Evolutionary conservation across 2,888 invertebrate genomes (phyloP).

Genomic region (Tryphoninae sp.): DNA sequence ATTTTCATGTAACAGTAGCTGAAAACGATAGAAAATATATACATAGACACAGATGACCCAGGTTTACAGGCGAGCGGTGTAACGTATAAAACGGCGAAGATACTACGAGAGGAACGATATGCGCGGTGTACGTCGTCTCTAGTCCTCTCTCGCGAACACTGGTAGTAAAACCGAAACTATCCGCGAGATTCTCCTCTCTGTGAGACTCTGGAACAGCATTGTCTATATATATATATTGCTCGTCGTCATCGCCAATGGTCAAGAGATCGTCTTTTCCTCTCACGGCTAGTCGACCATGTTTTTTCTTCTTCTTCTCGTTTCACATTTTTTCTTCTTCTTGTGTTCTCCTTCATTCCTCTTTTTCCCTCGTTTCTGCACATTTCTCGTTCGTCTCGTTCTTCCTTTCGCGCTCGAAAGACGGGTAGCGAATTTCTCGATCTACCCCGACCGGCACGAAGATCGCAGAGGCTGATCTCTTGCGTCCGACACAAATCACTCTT

Average conservation of each 20-base stretch:
- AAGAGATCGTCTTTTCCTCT: no score
- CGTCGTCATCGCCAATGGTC: conserved; percentile 6
- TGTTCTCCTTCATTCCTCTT: conserved; percentile 13
- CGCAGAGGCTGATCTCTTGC: conserved; percentile 33
- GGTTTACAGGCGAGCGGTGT: conserved; percentile 28
- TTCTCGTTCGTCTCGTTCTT: conserved; percentile 1
- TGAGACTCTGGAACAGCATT: conserved; percentile 10
- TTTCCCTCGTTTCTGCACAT: conserved; percentile 25
- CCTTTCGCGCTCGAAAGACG: conserved; percentile 17
- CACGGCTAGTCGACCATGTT: no score
- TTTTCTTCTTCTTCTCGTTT: conserved; percentile 25
- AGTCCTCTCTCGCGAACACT: conserved; percentile 7
- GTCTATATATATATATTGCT: conserved; percentile 5
- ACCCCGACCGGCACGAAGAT: conserved; percentile 27
- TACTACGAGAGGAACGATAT: not conserved
- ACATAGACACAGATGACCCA: not conserved
- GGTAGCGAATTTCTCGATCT: conserved; percentile 34
- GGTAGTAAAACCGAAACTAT: conserved; percentile 70
- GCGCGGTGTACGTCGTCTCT: not conserved
- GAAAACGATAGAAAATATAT: conserved; percentile 70
- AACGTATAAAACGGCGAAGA: conserved; percentile 22
- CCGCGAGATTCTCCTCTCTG: conserved; percentile 56
- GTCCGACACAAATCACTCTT: conserved; percentile 48
- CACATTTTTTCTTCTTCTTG: conserved; percentile 32
- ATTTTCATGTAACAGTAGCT: conserved; percentile 75